Evolutionary conservation across 1,140 invertebrate species (phyloP), one percentile per base, ranked within the genome.

Genomic region (Limonius californicus): DNA sequence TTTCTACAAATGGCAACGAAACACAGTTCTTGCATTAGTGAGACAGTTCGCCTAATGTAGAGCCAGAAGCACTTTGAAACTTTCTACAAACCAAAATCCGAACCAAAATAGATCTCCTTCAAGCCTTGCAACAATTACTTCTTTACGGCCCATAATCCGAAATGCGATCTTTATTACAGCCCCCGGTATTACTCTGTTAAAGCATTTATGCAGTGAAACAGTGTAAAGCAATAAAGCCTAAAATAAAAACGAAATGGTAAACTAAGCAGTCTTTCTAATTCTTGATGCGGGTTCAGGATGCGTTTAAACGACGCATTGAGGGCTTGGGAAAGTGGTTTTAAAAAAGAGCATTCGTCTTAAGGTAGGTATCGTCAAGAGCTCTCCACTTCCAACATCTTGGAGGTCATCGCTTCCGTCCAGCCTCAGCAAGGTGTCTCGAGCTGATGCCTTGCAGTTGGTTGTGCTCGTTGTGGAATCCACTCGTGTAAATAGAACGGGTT

Each of bases 371-470:
- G 2, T 39, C 16, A 57, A 62, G 23, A 57, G 55, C 53, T 27
- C 55, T 54, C 54, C 23, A 12, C 55, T 62, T 54, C 19, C 20
- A 53, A 50, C 23, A 27, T 62, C 61, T 63, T 63, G 30, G 61
- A 63, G 61, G 61, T 63, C 61, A 63, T 63, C 61, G 61, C 56
- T 58, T 63, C 56, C 61, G 55, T 50, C 23, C 47, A 63, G 27
- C 20, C 11, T 27, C 20, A 23, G 14, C 16, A 55, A 62, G 61
- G 61, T 62, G 61, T 62, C 61, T 59, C 57, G 39, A 53, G 43
- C 35, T 56, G 54, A 50, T 62, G 43, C 61, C 57, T 45, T 30
- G 45, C 53, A 57, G 61, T 59, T 50, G 23, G 45, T 54, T 42
- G 45, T 42, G 54, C 35, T 57, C 35, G 61, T 61, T 62, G 23